A percentile compares a stretch with the other conserved stretches of the same genome.
Evolutionary conservation across 2,888 invertebrate genomes (phyloP).

Genomic region (Adineta ricciae): DNA sequence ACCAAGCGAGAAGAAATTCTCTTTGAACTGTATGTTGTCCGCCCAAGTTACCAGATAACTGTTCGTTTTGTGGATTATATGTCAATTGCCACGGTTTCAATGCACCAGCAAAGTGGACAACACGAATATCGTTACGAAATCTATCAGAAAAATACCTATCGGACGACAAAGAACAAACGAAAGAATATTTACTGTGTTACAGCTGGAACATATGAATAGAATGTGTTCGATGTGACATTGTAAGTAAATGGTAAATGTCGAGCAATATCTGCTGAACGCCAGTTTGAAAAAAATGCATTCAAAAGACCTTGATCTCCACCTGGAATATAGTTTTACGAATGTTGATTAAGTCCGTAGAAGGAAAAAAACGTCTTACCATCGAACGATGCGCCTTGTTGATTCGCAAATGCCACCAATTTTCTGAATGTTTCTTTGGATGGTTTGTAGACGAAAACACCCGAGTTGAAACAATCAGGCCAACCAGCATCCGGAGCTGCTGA

Average conservation of each 20-base stretch:
- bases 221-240: constrained; percentile 33
- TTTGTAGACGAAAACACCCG: constrained; percentile 86
- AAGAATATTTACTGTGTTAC: constrained; percentile 71
- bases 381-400: constrained; percentile 73
- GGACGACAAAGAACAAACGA: not conserved
- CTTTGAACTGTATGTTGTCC: not conserved
- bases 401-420: constrained; percentile 69
- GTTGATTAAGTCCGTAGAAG: too few relatives aligned
- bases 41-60: not conserved
- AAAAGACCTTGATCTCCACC: constrained; percentile 80
- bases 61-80: constrained; percentile 57
- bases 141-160: constrained; percentile 56
- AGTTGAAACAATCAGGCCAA: constrained; percentile 98
- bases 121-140: constrained; percentile 78
- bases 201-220: constrained; percentile 53
- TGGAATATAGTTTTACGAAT: constrained; percentile 36
- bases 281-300: constrained; percentile 71
- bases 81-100: constrained; percentile 75
- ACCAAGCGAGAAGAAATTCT: not conserved
- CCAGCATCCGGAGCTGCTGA: constrained; percentile 89
- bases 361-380: constrained; percentile 60
- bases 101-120: constrained; percentile 91
- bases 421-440: constrained; percentile 81
- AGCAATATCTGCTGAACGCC: not conserved
- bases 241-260: constrained; percentile 29